Evolutionary conservation across 2,797 vertebrate genomes (phyloP), one percentile per base, ranked within the genome.

Genomic region (Chelmon rostratus): DNA sequence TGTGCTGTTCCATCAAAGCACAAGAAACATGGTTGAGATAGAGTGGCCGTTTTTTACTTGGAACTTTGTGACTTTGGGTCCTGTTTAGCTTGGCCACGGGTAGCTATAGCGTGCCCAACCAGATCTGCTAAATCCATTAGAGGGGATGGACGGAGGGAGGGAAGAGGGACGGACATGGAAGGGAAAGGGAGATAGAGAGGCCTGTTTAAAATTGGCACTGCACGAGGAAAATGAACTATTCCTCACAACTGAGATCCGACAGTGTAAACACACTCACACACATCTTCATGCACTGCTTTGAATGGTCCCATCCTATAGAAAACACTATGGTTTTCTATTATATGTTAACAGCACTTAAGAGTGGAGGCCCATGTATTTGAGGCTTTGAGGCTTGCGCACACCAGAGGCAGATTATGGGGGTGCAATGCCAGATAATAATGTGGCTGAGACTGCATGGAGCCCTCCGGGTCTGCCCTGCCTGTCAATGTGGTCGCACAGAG

Each of bases 41-140:
- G 73, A 74, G n/a, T n/a, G 54, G 52, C 71, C 19, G 68, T 88
- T 86, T 88, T 79, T 54, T 58, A 75, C 59, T 68, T 75, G 63
- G 82, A 87, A 82, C 83, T 92, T 71, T 9, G 68, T 86, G 90
- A 92, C 88, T 93, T 79, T 91, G 75, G 84, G 91, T 89, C 83
- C 79, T 94, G 89, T 95, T 96, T 94, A 84, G 87, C 85, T 95
- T 95, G 94, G 93, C 92, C 84, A 59, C 6, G 65, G 75, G 68
- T 86, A 76, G 81, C 78, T 75, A 73, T 87, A 79, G 88, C 79
- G 62, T 94, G 92, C 90, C 93, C 91, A 58, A 53, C 83, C 61
- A 61, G 67, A 86, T 91, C 93, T 95, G 94, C 87, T 91, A 88
- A 86, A 93, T 86, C 90, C 91, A 95, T 95, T 95, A 94, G 69